Conservation (phyloP, 1,140 invertebrate genomes). For the Trissolcus basalis region DNA sequence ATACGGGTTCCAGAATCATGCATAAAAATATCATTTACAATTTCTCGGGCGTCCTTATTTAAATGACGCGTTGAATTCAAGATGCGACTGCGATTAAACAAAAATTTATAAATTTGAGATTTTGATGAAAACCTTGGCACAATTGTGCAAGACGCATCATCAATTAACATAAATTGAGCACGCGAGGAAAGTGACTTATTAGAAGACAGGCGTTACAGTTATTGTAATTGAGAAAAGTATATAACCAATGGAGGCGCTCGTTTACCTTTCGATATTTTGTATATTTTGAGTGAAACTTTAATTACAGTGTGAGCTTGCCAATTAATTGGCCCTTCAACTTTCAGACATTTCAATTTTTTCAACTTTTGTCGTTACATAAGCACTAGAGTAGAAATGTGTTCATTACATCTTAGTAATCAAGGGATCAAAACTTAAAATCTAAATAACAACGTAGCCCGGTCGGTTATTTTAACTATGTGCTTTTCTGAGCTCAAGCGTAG, state of each 20-base stretch:
- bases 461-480: constrained; percentile 1
- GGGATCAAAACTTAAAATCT: neutral
- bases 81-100: no score
- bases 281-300: no score
- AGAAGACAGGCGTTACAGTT: no score
- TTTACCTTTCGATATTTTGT: no score
- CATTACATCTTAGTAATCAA: neutral
- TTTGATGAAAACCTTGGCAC: neutral
- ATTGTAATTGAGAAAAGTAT: constrained; percentile 10
- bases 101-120: neutral
- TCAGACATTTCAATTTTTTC: no score
- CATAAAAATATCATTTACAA: neutral
- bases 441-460: neutral
- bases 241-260: no score
- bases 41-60: neutral
- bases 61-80: no score
- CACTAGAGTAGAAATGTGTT: no score
- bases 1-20: constrained; percentile 1
- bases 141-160: neutral
- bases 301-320: no score
- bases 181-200: neutral
- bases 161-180: constrained; percentile 4
- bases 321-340: no score
- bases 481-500: neutral
- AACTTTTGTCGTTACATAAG: no score